Evolutionary conservation across 2,888 invertebrate species (phyloP), one percentile per base, ranked within the genome.

Genomic region (Eristalis arbustorum): DNA sequence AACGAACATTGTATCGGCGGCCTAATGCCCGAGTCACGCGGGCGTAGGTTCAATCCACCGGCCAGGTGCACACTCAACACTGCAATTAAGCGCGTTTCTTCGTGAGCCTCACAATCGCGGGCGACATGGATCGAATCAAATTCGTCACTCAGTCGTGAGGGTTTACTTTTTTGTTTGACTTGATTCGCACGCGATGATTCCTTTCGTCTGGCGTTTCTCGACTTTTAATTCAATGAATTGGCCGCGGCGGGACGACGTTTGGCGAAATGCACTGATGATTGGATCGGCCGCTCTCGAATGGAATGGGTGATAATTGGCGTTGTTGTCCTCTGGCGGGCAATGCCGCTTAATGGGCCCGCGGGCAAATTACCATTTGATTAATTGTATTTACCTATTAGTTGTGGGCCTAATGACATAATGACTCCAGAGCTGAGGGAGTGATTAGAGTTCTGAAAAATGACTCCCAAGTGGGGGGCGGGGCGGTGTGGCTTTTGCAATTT

Each of bases 181-280:
- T n/a, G 74, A 77, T 73, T 61, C 64, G 61, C 85, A 85, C 85
- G 85, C 85, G 85, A 85, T 85, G 85, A 85, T 85, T 77, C 59
- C 11, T 3, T 40, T 11, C 31, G 62, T 74, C 18, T 62, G 42
- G 28, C 18, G 62, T 62, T 77, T 42, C 56, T 77, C 69, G 61
- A 25, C 49, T 82, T 77, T 85, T 82, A 82, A 85, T 85, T 82
- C 77, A 82, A 85, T 81, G 72, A 85, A 82, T 73, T 64, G 71
- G 23, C 8, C 31, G n/a, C n/a, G 10, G 10, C 31, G 31, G 8
- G 31, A 31, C 40, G 37, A 56, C 61, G 75, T 74, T 80, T 75
- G 74, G 72, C 67, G 75, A 80, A 84, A 69, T 84, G 80, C 80
- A 84, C 63, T 83, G 73, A 78, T 64, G 83, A 78, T 79, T 78